Evolutionary conservation across 2,113 vertebrate species (phyloP), one percentile per base, ranked within the genome.

Genomic region (Hemicordylus capensis): DNA sequence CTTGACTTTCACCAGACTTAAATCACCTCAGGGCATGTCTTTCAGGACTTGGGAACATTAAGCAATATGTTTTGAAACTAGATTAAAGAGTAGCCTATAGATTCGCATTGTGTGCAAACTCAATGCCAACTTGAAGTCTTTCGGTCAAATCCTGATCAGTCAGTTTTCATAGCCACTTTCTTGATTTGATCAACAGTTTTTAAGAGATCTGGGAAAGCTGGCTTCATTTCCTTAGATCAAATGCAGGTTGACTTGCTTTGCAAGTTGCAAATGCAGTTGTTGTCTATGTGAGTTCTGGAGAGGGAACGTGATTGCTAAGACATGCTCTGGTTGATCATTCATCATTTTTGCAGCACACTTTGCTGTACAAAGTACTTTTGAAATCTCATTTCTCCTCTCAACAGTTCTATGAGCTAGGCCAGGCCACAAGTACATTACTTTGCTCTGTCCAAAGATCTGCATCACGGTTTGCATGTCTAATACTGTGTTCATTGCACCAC

Each of bases 11-110:
- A 70, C 3, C 85, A 54, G 73, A 76, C 85, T 85, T 82, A 42
- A 87, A 61, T 84, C 34, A 0, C 0, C 0, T 0, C 4, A 4
- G n/a, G 61, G 39, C 3, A 5, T 80, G 87, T 37, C 76, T 1
- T 61, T 10, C 31, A 66, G 73, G 34, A 51, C 66, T 1, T n/a
- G 31, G 37, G 42, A 56, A 79, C 76, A 83, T 51, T 77, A 31
- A 0, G 26, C 82, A 20, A 3, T 31, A 0, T 81, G 54, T 85
- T 3, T 37, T 59, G 66, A 44, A 4, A 5, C 66, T n/a, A 31
- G 51, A 54, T 54, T 6, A 54, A 54, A 54, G 3, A n/a, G 46
- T 84, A 31, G 24, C 4, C 46, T 28, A 3, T 37, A 70, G 4
- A 42, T 42, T 5, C 26, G 48, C 44, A 46, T 5, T 51, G 0